Percentiles rank a stretch among this genome's conserved stretches.
phyloP scores from a whole-genome alignment of 2,113 vertebrate genomes.

The Microtus richardsoni region DNA sequence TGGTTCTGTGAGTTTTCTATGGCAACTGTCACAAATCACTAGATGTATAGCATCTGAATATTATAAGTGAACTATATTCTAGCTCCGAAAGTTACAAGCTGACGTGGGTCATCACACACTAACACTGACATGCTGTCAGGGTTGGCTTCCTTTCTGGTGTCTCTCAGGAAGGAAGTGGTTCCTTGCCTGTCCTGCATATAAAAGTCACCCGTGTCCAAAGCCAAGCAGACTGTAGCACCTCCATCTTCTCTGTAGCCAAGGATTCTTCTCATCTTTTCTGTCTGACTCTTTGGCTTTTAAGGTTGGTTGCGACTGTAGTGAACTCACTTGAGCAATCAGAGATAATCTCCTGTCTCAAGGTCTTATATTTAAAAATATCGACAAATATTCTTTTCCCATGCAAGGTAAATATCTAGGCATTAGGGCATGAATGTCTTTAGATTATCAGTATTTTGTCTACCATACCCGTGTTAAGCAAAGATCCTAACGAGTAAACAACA shows the following conservation, averaged over 20 bases:
- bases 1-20: slow-evolving; percentile 41
- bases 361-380: not conserved
- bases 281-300: not conserved
- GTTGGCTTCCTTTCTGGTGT: not conserved
- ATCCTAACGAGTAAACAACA: not conserved
- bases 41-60: not conserved
- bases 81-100: not conserved
- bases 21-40: not conserved
- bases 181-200: not conserved
- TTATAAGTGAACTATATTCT: not conserved
- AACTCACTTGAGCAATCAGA: not conserved
- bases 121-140: not conserved
- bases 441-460: not conserved
- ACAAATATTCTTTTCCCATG: not conserved
- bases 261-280: not conserved
- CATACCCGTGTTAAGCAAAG: not conserved
- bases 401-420: not conserved
- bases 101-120: not conserved
- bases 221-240: not conserved
- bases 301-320: not conserved
- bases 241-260: not conserved
- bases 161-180: not conserved
- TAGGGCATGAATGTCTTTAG: not conserved
- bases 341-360: not conserved
- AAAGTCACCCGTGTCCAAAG: not conserved